Evolutionary conservation across 2,888 invertebrate species (phyloP).

Genomic region (Gymnosoma rotundatum): DNA sequence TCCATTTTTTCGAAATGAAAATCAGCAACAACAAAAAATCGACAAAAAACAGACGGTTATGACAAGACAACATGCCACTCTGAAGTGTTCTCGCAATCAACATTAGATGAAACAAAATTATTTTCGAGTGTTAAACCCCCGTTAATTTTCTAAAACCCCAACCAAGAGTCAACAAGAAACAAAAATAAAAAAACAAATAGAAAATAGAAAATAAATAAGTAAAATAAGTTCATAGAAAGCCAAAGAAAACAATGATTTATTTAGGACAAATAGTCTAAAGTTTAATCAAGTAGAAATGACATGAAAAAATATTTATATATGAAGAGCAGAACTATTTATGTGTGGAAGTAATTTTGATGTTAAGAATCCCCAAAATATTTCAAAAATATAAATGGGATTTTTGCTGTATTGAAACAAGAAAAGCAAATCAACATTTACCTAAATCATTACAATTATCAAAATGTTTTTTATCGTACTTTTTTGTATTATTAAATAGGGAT

Average conservation of each 20-base stretch:
- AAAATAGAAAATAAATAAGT: conserved; percentile 31
- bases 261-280: conserved; percentile 53
- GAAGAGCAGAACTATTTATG: neutral
- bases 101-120: conserved; percentile 34
- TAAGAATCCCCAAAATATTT: neutral
- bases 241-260: conserved; percentile 28
- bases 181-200: conserved; percentile 32
- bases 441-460: conserved; percentile 56
- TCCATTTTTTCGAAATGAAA: neutral
- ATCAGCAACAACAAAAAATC: neutral
- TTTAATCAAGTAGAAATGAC: conserved; percentile 65
- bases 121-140: conserved; percentile 51
- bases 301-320: conserved; percentile 46
- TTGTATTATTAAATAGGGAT: neutral
- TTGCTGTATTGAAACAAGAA: neutral
- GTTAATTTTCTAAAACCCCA: conserved; percentile 45
- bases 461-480: conserved; percentile 24
- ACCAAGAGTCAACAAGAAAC: neutral
- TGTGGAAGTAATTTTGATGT: neutral
- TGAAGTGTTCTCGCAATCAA: conserved; percentile 44
- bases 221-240: conserved; percentile 53
- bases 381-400: neutral
- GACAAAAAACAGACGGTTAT: conserved; percentile 62
- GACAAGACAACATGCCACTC: conserved; percentile 56
- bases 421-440: conserved; percentile 46